Evolutionary conservation across 1,140 invertebrate genomes (phyloP), one percentile per base, ranked within the genome.

Genomic region (Tetragnatha versicolor): DNA sequence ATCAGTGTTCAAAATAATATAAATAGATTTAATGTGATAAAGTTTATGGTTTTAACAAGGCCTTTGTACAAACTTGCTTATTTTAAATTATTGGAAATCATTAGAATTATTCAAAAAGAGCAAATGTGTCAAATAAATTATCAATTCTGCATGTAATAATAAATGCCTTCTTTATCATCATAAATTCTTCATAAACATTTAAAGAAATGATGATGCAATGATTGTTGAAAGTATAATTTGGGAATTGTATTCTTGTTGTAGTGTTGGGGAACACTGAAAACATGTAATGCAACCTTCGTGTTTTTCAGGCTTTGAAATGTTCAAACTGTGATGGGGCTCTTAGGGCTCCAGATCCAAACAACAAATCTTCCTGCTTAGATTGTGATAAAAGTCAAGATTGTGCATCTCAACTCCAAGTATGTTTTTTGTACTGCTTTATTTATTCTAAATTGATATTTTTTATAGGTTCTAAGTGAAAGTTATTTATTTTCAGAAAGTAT

Each of bases 251-350:
- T n/a, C n/a, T n/a, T n/a, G n/a, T n/a, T n/a, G n/a, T n/a, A n/a
- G n/a, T n/a, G n/a, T n/a, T n/a, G n/a, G n/a, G n/a, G n/a, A n/a
- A n/a, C n/a, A n/a, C n/a, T n/a, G n/a, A n/a, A n/a, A n/a, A n/a
- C n/a, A n/a, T 3, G 1, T 27, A 42, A 45, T 63, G 4, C 1
- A 29, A 17, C 20, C 27, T 3, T 22, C 29, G 31, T 22, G 7
- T 37, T 70, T 88, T 87, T 80, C 78, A 61, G 63, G 84, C 85
- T 7, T 75, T 87, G 17, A 82, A 82, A 63, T 84, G 84, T 79
- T 42, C 66, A 9, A 69, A 68, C 33, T 84, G 84, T 70, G 77
- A 66, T 10, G 83, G 83, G 0, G 82, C 82, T 17, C 55, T 85
- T 1, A 37, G 79, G 37, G 58, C 73, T 55, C 76, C 75, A 22